Evolutionary conservation across 2,888 invertebrate genomes (phyloP).

Genomic region (Zeuzera pyrina): DNA sequence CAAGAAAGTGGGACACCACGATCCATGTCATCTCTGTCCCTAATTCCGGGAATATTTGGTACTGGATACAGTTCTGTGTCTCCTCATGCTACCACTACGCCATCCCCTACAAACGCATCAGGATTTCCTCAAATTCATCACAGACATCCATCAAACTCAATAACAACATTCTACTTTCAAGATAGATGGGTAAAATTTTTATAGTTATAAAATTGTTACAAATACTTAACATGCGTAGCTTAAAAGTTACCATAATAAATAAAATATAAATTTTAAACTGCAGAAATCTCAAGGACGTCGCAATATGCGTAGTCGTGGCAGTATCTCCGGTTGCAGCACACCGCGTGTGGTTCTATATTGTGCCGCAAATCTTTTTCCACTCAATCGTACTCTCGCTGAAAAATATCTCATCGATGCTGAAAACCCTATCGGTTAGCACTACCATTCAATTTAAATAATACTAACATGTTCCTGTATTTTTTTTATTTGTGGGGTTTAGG

Average conservation of each 20-base stretch:
- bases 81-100: conserved; percentile 64
- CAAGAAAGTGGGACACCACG: conserved; percentile 83
- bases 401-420: conserved; percentile 79
- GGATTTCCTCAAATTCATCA: conserved; percentile 64
- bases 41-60: conserved; percentile 47
- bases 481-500: too few relatives aligned
- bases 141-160: conserved; percentile 72
- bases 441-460: too few relatives aligned
- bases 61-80: conserved; percentile 54
- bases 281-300: conserved; percentile 67
- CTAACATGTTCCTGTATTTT: too few relatives aligned
- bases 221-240: not conserved
- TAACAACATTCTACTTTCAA: conserved; percentile 87
- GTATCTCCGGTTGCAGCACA: conserved; percentile 55
- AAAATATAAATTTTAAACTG: not conserved
- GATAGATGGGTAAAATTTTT: conserved; percentile 75
- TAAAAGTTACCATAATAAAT: not conserved
- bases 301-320: conserved; percentile 59
- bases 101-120: conserved; percentile 63
- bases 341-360: conserved; percentile 83
- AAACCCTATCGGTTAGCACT: conserved; percentile 48
- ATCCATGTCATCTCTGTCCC: conserved; percentile 60
- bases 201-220: not conserved
- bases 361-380: conserved; percentile 81
- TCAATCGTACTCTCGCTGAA: conserved; percentile 86